Evolutionary conservation across 2,113 vertebrate species (phyloP).

Genomic region (Asarcornis scutulata): DNA sequence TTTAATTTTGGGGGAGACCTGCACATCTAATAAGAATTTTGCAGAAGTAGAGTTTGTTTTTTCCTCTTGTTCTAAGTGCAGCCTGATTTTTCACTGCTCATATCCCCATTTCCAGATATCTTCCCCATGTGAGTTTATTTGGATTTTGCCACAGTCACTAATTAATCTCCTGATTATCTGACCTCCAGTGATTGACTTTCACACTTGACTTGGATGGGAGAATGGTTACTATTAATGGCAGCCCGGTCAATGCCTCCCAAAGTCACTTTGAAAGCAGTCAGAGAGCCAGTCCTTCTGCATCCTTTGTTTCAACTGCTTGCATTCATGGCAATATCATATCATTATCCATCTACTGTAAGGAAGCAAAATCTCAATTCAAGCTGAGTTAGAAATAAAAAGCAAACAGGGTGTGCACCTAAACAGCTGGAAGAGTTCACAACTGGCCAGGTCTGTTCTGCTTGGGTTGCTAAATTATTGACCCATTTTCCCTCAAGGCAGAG

Average conservation of each 20-base stretch:
- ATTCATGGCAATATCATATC: background rate
- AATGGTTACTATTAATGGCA: slow-evolving; percentile 25
- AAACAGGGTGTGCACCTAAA: fast-evolving
- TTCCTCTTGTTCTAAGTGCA: background rate
- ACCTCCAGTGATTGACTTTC: slow-evolving; percentile 69
- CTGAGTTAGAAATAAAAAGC: background rate
- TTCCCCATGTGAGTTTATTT: background rate
- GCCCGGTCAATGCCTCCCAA: slow-evolving; percentile 67
- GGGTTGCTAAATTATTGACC: background rate
- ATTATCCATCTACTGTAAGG: background rate
- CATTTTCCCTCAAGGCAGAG: background rate
- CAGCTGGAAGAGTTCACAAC: background rate
- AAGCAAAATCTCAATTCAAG: background rate
- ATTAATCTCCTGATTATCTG: slow-evolving; percentile 60
- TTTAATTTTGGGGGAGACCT: background rate
- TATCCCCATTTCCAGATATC: fast-evolving
- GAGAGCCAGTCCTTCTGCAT: background rate
- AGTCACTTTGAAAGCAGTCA: slow-evolving; percentile 49
- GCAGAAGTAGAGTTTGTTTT: background rate
- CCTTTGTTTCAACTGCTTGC: background rate
- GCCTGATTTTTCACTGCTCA: background rate
- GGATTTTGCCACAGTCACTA: background rate
- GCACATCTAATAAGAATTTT: background rate
- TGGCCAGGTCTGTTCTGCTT: background rate
- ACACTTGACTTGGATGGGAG: slow-evolving; percentile 46